phyloP scores from a whole-genome alignment of 2,888 invertebrate genomes.

The Cephonodes hylas region DNA sequence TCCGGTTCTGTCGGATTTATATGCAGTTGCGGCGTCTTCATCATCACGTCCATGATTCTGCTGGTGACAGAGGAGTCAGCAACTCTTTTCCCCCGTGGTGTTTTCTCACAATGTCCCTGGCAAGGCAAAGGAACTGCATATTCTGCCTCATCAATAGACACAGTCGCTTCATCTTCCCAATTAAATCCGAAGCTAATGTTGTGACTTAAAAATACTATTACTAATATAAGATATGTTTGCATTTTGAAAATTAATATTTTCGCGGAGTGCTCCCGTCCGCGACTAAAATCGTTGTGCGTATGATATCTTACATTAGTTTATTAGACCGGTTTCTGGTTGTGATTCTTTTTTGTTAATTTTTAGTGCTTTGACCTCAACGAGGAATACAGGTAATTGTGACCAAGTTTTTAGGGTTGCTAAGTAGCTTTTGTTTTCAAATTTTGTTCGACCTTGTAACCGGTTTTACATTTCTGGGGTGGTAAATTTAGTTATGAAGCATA shows the following conservation, averaged over 20 bases:
- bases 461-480: background rate
- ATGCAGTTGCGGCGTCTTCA: slow-evolving; percentile 48
- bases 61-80: slow-evolving; percentile 35
- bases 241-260: background rate
- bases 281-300: slow-evolving; percentile 15
- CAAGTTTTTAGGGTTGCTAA: slow-evolving; percentile 1
- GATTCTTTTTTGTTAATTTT: slow-evolving; percentile 22
- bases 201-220: slow-evolving; percentile 15
- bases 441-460: background rate
- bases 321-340: slow-evolving; percentile 29
- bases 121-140: slow-evolving; percentile 45
- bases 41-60: slow-evolving; percentile 58
- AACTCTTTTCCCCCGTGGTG: slow-evolving; percentile 36
- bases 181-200: slow-evolving; percentile 21
- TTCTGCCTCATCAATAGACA: slow-evolving; percentile 34
- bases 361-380: slow-evolving; percentile 31
- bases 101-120: slow-evolving; percentile 36
- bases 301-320: slow-evolving; percentile 16
- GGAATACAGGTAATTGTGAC: background rate
- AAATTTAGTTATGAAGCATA: background rate
- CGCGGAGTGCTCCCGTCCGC: slow-evolving; percentile 19
- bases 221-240: background rate
- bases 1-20: slow-evolving; percentile 47
- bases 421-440: background rate
- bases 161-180: slow-evolving; percentile 32